Percentiles rank a stretch among this genome's conserved stretches.
Evolutionary conservation across 2,113 vertebrate genomes (phyloP).

Genomic region (Myotis davidii): DNA sequence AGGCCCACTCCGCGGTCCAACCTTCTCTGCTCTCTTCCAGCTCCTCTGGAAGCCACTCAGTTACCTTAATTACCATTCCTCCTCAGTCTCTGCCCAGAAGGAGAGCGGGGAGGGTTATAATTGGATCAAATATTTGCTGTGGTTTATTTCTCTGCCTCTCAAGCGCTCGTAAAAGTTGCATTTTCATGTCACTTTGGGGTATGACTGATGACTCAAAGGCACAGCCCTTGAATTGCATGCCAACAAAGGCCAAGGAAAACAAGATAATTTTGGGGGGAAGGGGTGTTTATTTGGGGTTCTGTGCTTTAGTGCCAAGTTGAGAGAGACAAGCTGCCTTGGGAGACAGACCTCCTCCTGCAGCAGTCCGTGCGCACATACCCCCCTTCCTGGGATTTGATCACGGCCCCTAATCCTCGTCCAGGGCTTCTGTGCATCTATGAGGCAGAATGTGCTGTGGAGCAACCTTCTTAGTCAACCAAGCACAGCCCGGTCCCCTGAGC

Average conservation of each 20-base stretch:
- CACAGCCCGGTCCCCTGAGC: not conserved
- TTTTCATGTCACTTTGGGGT: conserved; percentile 55
- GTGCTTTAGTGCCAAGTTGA: not conserved
- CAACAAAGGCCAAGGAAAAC: conserved; percentile 3
- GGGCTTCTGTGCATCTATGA: not conserved
- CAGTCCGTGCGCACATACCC: not conserved
- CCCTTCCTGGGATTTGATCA: not conserved
- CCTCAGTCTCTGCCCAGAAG: conserved; percentile 36
- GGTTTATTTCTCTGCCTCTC: conserved; percentile 70
- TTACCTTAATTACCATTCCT: conserved; percentile 69
- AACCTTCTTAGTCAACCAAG: not conserved
- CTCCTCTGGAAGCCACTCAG: conserved; percentile 61
- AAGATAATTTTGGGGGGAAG: not conserved
- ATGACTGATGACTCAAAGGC: conserved; percentile 50
- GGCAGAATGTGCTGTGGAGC: not conserved
- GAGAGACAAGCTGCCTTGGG: not conserved
- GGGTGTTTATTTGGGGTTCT: not conserved
- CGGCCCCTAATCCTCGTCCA: not conserved
- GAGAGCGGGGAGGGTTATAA: conserved; percentile 56
- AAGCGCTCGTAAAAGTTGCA: conserved; percentile 45
- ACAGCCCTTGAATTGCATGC: not conserved
- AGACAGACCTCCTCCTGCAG: not conserved
- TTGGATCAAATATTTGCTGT: conserved; percentile 74
- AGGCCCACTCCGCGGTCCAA: not conserved
- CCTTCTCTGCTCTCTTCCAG: not conserved